phyloP scores from a whole-genome alignment of 2,797 vertebrate genomes.

The Rhynchonycteris naso region DNA sequence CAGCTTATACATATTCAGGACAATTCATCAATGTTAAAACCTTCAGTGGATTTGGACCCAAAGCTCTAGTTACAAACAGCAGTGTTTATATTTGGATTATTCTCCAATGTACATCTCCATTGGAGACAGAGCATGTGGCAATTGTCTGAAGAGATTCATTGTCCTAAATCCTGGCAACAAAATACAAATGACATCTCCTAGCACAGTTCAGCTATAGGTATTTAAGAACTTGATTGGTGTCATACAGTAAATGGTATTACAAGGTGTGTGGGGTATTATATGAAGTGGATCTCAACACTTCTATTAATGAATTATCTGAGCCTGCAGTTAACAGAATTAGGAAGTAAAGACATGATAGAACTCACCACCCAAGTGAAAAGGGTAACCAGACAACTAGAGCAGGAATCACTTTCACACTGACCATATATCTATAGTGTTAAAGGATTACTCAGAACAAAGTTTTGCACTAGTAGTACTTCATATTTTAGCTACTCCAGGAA shows the following conservation, averaged over 20 bases:
- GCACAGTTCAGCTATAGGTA: background rate
- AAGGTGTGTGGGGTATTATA: background rate
- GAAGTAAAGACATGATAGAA: background rate
- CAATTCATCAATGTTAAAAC: background rate
- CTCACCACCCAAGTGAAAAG: background rate
- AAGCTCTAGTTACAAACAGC: background rate
- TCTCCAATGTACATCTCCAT: background rate
- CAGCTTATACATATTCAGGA: background rate
- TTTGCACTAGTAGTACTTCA: background rate
- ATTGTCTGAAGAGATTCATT: background rate
- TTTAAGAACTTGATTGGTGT: background rate
- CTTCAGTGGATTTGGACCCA: background rate
- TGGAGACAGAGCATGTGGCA: background rate
- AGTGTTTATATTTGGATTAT: background rate
- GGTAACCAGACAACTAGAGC: background rate
- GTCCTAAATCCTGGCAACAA: background rate
- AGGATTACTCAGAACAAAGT: background rate
- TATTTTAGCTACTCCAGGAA: background rate
- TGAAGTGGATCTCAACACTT: background rate
- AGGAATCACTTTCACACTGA: constrained; percentile 5
- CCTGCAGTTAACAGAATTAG: background rate
- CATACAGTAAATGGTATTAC: background rate
- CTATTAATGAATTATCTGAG: background rate
- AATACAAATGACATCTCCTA: background rate
- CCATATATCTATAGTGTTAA: background rate